Base-by-base conservation (phyloP, 2,113 vertebrate species). In the Cyrtonyx montezumae region DNA sequence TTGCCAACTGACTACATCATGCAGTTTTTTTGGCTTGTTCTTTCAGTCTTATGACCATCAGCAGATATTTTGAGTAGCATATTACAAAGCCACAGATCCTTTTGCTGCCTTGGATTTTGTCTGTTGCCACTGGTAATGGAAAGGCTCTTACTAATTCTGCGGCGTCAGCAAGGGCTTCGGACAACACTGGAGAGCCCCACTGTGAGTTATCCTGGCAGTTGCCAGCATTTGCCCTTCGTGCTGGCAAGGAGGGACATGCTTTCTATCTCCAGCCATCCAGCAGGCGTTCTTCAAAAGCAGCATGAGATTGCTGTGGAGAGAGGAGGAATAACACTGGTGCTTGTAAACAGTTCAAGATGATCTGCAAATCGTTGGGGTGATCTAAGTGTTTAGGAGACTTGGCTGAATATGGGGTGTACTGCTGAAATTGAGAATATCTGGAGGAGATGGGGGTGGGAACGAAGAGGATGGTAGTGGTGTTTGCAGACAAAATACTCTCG, bases 1-100 rank as follows among this genome's bases (percentile, higher is more conserved):
- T 93, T 95, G 95, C 96, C 95, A 96, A 84, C 93, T 93, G 91
- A 94, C 92, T 96, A 95, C 95, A 96, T 96, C 92, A 96, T 96
- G 43, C 95, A 81, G 65, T 55, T 86, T 80, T 93, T 96, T 88
- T 95, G 94, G 95, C 95, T 66, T 95, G 49, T 90, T 84, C 74
- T 86, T 91, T 93, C 88, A 90, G 95, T 96, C 96, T 96, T 95
- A 71, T 96, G 96, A 96, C 95, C 77, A 90, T 96, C 96, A 96
- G 95, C 96, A 95, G 96, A 91, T 96, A 96, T 94, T 95, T 93
- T 88, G 95, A 94, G 90, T 93, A 87, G 88, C 69, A 13, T 94
- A 86, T 88, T 96, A 78, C 81, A 92, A 96, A 96, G 92, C 94
- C 94, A 73, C 96, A 96, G 86, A 81, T 88, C 48, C 48, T 84